Conservation (phyloP, 2,888 invertebrate genomes). For the Drosophila aldrichi region DNA sequence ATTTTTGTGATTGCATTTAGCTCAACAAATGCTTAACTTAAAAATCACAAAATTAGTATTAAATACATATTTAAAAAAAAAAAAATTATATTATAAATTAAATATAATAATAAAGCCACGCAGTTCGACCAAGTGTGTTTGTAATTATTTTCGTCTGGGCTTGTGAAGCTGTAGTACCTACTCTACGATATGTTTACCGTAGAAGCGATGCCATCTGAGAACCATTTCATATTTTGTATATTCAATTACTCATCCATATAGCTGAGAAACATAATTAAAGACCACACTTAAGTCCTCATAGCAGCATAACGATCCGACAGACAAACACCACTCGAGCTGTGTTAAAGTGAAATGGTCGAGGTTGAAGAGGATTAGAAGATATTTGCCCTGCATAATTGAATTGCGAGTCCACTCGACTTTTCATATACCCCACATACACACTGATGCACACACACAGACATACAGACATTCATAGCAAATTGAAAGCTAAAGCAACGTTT, state of each 20-base stretch:
- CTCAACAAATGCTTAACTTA: not conserved
- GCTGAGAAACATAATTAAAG: slow-evolving; percentile 5
- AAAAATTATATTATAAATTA: no score
- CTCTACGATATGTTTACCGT: no score
- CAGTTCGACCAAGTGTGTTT: not conserved
- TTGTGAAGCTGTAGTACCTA: not conserved
- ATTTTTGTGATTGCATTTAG: not conserved
- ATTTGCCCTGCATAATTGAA: slow-evolving; percentile 41
- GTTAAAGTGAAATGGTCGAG: slow-evolving; percentile 10
- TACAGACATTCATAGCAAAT: slow-evolving; percentile 18
- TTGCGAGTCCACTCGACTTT: slow-evolving; percentile 37
- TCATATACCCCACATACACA: slow-evolving; percentile 7
- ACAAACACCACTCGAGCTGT: slow-evolving; percentile 10
- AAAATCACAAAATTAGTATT: not conserved
- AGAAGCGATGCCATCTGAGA: not conserved
- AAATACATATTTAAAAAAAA: no score
- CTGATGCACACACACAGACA: not conserved
- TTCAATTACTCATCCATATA: slow-evolving; percentile 2
- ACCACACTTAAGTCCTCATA: slow-evolving; percentile 14
- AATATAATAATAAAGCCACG: not conserved
- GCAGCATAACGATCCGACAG: slow-evolving; percentile 7
- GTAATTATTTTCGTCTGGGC: not conserved
- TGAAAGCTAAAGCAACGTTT: slow-evolving; percentile 40
- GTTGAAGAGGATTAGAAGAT: slow-evolving; percentile 14
- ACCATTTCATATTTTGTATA: slow-evolving; percentile 3